phyloP scores from a whole-genome alignment of 2,888 invertebrate genomes.

The Sepiola atlantica region DNA sequence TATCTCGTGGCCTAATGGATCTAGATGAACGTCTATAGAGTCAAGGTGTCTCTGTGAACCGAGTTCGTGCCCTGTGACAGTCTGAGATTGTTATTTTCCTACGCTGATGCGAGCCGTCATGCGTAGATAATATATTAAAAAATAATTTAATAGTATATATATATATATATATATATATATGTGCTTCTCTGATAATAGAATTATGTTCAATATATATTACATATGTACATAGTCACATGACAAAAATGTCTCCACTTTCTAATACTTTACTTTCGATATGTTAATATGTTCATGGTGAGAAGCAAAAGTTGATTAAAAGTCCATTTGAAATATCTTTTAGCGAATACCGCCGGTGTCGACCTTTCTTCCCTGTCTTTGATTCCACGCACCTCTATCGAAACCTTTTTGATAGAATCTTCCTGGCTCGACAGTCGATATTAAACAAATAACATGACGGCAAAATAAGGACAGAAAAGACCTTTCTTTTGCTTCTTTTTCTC shows the following conservation, averaged over 20 bases:
- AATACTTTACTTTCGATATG: background rate
- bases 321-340: background rate
- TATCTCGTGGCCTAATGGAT: too few relatives aligned
- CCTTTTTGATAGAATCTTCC: background rate
- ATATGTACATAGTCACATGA: too few relatives aligned
- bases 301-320: background rate
- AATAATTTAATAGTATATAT: too few relatives aligned
- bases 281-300: background rate
- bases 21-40: too few relatives aligned
- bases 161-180: too few relatives aligned
- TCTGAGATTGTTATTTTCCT: too few relatives aligned
- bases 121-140: too few relatives aligned
- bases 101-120: too few relatives aligned
- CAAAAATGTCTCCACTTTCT: background rate
- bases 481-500: too few relatives aligned
- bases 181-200: too few relatives aligned
- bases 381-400: background rate
- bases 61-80: too few relatives aligned
- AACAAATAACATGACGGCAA: background rate
- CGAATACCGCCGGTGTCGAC: background rate
- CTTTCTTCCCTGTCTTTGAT: background rate
- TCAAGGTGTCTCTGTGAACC: too few relatives aligned
- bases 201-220: background rate
- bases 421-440: background rate
- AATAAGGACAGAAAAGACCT: background rate